phyloP scores from a whole-genome alignment of 1,140 invertebrate genomes.

The Araneus ventricosus region DNA sequence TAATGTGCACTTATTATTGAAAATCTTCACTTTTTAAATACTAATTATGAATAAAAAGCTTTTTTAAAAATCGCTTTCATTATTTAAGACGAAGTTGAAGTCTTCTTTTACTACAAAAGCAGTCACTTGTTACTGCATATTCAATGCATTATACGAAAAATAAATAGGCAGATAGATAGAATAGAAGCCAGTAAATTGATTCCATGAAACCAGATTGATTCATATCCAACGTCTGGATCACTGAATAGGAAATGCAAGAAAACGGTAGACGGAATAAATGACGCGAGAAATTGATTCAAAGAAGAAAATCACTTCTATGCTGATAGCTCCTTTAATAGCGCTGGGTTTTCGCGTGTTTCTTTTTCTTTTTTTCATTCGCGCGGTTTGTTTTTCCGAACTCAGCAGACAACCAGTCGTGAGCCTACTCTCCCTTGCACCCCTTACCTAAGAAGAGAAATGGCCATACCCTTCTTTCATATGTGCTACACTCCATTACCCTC shows the following conservation, averaged over 20 bases:
- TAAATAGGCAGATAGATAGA: too few relatives aligned
- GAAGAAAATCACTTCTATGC: slow-evolving; percentile 5
- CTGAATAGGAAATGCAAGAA: not conserved
- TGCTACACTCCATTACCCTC: slow-evolving; percentile 65
- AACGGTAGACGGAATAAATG: slow-evolving; percentile 38
- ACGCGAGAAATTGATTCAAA: slow-evolving; percentile 49
- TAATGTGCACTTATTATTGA: too few relatives aligned
- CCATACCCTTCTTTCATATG: slow-evolving; percentile 43
- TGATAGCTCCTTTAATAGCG: slow-evolving; percentile 48
- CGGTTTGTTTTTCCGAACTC: not conserved
- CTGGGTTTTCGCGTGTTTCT: not conserved
- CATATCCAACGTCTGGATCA: slow-evolving; percentile 19
- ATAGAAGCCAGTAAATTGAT: not conserved
- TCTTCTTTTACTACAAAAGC: not conserved
- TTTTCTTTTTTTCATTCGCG: not conserved
- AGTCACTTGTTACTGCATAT: not conserved
- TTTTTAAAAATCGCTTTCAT: too few relatives aligned
- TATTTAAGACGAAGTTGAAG: too few relatives aligned
- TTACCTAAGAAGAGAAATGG: slow-evolving; percentile 56
- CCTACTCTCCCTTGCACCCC: slow-evolving; percentile 26
- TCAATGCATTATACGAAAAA: not conserved
- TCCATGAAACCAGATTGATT: slow-evolving; percentile 17
- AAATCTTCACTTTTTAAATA: too few relatives aligned
- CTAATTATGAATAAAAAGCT: too few relatives aligned
- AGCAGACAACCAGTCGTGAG: slow-evolving; percentile 48